phyloP scores from a whole-genome alignment of 1,140 invertebrate genomes.

The Cherax quadricarinatus region DNA sequence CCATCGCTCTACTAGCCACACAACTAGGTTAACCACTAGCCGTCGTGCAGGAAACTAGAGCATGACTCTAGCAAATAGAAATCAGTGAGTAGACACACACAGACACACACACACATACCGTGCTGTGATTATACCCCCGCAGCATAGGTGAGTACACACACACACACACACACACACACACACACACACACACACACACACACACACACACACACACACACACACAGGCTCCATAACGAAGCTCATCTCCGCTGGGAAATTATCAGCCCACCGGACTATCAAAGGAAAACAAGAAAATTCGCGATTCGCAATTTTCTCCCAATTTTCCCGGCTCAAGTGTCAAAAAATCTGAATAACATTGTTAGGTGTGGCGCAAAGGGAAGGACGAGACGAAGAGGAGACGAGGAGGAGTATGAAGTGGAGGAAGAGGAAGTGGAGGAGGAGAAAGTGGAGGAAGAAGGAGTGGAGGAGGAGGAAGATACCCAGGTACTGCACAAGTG shows the following conservation, averaged over 20 bases:
- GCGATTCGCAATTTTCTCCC: conserved; percentile 1
- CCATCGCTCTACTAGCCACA: no score
- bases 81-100: no score
- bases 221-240: background rate
- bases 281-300: conserved; percentile 19
- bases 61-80: no score
- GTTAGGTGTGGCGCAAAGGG: background rate
- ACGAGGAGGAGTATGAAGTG: background rate
- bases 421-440: background rate
- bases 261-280: conserved; percentile 4
- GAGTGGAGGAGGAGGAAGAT: background rate
- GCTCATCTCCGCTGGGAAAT: conserved; percentile 8
- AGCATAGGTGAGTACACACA: no score
- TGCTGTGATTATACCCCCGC: no score
- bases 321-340: background rate
- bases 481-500: no score
- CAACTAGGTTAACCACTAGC: no score
- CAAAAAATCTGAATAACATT: conserved; percentile 13
- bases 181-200: no score
- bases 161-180: no score
- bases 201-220: no score
- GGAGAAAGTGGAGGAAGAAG: background rate
- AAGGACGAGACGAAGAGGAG: background rate
- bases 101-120: no score
- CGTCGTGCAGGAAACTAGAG: no score